Evolutionary conservation across 1,140 invertebrate species (phyloP), one percentile per base, ranked within the genome.

Genomic region (Patella vulgata): DNA sequence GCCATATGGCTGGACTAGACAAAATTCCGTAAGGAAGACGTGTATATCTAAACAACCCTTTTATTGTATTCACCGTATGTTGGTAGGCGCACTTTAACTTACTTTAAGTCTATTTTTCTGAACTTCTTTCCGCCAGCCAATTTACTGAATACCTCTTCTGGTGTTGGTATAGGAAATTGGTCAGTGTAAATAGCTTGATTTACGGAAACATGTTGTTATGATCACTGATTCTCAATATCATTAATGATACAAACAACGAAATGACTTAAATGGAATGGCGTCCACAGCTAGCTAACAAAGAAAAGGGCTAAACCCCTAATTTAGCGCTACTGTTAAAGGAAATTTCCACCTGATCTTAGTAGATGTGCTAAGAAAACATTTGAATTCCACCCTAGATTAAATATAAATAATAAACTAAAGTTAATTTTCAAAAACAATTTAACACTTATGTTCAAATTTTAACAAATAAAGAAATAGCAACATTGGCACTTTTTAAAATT

Each of bases 21-120:
- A 23, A 21, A 43, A 87, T 77, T 2, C 87, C 85, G 73, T 85
- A 87, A 9, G 81, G 78, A 59, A 88, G 60, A 11, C 85, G 52
- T 33, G 81, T 81, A 14, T 84, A 79, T 17, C 68, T 63, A 61
- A 77, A 87, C 17, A 86, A 57, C 2, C 86, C 85, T 51, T 77
- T 75, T 17, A 78, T 80, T n/a, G 82, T 84, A 42, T 73, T 73
- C 44, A 80, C 73, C 4, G 60, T 46, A 39, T 53, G 12, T 11
- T 59, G 56, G 23, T 47, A 12, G n/a, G 50, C 21, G 8, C 43
- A 66, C 5, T 50, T 78, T 77, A 6, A 63, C 73, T 19, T 64
- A 31, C 3, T 52, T 30, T n/a, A 79, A 50, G 62, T 81, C 75
- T 8, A 82, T 19, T 51, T 77, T 66, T 2, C 69, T 69, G 58